Base-by-base conservation (phyloP, 2,888 invertebrate genomes). In the Pseudococcus jackbeardsleyi region DNA sequence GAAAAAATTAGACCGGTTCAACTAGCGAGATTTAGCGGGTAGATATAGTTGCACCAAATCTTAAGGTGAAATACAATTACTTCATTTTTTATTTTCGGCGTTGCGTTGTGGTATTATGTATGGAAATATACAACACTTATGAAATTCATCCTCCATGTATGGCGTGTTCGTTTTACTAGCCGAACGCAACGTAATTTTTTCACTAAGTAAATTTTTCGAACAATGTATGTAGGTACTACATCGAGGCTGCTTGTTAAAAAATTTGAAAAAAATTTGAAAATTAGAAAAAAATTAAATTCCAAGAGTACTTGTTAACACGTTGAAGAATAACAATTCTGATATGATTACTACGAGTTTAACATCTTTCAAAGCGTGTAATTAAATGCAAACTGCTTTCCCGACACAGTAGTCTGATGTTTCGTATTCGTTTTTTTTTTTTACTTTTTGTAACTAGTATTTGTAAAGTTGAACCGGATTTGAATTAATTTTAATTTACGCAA, bases 271-370 rank as follows among this genome's bases (percentile, higher is more conserved):
- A 54, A 54, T 1, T 54, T 4, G 17, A 54, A 54, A 54, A 54
- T 2, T 33, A 33, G 1, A 33, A 33, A 33, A 33, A 33, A 33
- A 33, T 2, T 33, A 3, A 33, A 33, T 33, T 33, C 26, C 26
- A 54, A 54, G 17, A 9, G 26, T 64, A 12, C 22, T 68, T 26
- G 39, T 77, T 42, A n/a, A 77, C 77, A 42, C 42, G 77, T n/a
- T n/a, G 12, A 77, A 77, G 33, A 77, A 39, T 77, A 42, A n/a
- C 42, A 2, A 42, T 17, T 39, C 15, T 15, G 39, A 42, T 77
- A 68, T 26, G 12, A 77, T 77, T 77, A 77, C 77, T 11, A 77
- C 77, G 77, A 77, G 59, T 85, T 85, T 85, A 85, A 85, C 85
- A 85, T 85, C 85, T 85, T 79, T 48, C 8, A 26, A 79, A n/a